Evolutionary conservation across 2,113 vertebrate genomes (phyloP), one percentile per base, ranked within the genome.

Genomic region (Seriola rivoliana): DNA sequence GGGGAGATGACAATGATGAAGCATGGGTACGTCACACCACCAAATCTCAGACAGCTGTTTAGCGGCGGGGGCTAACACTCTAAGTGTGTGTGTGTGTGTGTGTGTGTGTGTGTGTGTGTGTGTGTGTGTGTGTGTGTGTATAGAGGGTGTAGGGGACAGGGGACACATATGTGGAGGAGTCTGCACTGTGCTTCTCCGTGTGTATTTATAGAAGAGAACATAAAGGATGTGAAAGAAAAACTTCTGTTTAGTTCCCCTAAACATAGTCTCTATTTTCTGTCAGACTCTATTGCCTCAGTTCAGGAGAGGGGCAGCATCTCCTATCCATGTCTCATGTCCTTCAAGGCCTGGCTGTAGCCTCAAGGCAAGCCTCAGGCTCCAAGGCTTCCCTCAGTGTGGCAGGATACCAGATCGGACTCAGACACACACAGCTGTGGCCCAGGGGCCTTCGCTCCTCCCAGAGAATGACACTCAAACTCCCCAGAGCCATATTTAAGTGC

Each of bases 1-100:
- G 68, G 83, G 81, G 91, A 93, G 88, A 85, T 91, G 92, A 92
- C 92, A 92, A 52, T 93, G 91, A 93, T 93, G 89, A 82, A 93
- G 91, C 71, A 64, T 65, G 23, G 59, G 63, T 59, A 54, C 19
- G 42, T 73, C 73, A 34, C 82, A 64, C 32, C 6, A 79, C 86
- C 89, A 74, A 85, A 82, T 92, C 86, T 91, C 88, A 92, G 90
- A 87, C 92, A 92, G 90, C 83, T 93, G 91, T 93, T 91, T 88
- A 81, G 86, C 85, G 72, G 85, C 68, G 60, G 90, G 91, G 71
- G 87, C 87, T 75, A 80, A 73, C 71, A 65, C 59, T 74, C 54
- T 29, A 21, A 59, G 62, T 57, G 71, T 86, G 82, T 78, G 81
- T 40, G 44, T 73, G 8, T 63, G n/a, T 50, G 55, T 70, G 69